phyloP scores from a whole-genome alignment of 2,888 invertebrate species.

The Abrostola triplasia region DNA sequence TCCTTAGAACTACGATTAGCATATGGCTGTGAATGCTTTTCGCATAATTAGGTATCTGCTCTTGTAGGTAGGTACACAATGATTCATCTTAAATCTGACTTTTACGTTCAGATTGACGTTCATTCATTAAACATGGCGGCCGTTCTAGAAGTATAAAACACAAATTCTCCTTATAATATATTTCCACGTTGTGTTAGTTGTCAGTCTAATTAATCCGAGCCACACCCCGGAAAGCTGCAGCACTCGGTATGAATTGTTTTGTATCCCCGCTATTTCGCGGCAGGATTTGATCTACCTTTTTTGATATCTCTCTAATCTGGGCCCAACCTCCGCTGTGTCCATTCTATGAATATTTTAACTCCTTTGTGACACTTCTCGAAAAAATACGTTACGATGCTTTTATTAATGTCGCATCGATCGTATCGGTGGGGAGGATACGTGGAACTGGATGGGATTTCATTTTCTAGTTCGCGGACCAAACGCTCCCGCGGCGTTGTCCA shows the following conservation, averaged over 20 bases:
- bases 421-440: constrained; percentile 59
- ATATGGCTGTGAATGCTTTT: no score
- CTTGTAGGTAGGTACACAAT: not conserved
- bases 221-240: constrained; percentile 31
- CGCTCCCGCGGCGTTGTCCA: constrained; percentile 71
- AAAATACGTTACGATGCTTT: constrained; percentile 78
- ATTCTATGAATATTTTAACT: constrained; percentile 84
- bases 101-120: no score
- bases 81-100: no score
- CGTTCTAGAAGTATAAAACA: not conserved
- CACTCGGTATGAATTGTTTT: constrained; percentile 71
- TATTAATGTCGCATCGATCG: constrained; percentile 82
- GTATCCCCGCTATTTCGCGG: constrained; percentile 58
- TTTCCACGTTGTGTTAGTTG: no score
- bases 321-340: constrained; percentile 72
- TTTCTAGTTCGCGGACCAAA: constrained; percentile 86
- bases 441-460: constrained; percentile 82
- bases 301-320: constrained; percentile 78
- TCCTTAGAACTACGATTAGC: not conserved
- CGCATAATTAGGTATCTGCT: not conserved
- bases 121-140: not conserved
- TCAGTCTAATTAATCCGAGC: constrained; percentile 55
- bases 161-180: not conserved
- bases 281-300: constrained; percentile 69
- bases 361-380: constrained; percentile 73